Conservation (phyloP, 35 echinoderm and acorn worm genomes). For the Antedon bifida region DNA sequence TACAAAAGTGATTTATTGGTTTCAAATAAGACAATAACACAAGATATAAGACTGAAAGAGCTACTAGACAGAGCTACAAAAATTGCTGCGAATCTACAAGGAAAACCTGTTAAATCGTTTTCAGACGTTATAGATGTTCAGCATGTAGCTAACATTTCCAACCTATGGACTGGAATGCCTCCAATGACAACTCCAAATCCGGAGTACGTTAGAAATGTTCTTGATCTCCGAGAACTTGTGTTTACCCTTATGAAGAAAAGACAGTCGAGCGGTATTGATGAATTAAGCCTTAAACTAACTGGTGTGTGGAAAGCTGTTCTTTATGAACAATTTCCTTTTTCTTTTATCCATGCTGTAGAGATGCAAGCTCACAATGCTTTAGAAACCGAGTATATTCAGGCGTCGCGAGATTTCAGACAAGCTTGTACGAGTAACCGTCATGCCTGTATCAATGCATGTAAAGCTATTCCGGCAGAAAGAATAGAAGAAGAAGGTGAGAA, state of each 20-base stretch:
- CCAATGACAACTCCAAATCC: background rate
- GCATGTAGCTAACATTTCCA: conserved; percentile 15
- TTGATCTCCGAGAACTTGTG: background rate
- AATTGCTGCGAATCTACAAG: background rate
- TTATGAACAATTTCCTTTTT: conserved; percentile 28
- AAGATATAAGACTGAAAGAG: background rate
- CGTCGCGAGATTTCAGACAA: background rate
- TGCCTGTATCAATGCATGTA: background rate
- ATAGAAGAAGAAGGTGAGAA: background rate
- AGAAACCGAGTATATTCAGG: background rate
- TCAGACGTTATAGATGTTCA: conserved; percentile 23
- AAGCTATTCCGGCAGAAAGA: background rate
- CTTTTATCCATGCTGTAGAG: conserved; percentile 4
- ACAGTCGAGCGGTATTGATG: background rate
- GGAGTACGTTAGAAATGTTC: background rate
- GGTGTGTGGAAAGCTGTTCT: conserved; percentile 29
- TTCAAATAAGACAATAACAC: background rate
- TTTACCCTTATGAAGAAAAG: conserved; percentile 1
- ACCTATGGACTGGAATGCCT: conserved; percentile 7
- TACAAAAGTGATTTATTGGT: conserved; percentile 5
- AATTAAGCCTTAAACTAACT: conserved; percentile 1
- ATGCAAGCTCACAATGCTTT: background rate
- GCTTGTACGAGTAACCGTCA: background rate
- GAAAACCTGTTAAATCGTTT: background rate
- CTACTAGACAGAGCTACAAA: background rate